These are phyloP conservation scores for Bimastos eiseni DNA, from an alignment of 2,888 invertebrate species.

Conservation along the genomic window DNA sequence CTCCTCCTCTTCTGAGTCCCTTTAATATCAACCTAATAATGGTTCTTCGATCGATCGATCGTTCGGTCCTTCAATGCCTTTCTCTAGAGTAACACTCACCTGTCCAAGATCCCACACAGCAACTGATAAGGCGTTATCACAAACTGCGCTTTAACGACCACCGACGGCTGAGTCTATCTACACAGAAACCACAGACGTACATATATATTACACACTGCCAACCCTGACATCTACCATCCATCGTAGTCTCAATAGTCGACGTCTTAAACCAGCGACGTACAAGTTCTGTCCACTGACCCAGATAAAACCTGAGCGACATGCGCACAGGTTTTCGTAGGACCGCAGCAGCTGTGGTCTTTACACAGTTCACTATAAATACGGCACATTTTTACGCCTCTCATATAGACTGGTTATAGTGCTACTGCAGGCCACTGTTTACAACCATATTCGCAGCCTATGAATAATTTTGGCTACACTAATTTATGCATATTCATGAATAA, in stretches of 20 bases:
- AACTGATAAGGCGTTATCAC: not conserved
- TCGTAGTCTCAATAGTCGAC: not conserved
- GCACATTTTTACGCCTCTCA: not conserved
- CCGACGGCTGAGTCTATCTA: no score
- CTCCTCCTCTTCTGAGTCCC: no score
- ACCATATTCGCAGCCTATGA: no score
- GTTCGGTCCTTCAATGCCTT: not conserved
- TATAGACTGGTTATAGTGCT: not conserved
- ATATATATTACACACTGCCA: not conserved
- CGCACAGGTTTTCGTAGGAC: not conserved
- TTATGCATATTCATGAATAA: not conserved
- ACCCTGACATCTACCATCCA: not conserved
- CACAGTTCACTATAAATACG: not conserved
- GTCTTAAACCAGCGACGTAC: not conserved
- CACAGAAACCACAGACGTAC: not conserved
- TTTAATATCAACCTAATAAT: not conserved
- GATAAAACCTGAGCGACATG: not conserved
- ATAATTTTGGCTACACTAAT: not conserved
- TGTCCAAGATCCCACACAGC: not conserved
- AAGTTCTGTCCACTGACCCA: not conserved
- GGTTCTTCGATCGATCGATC: not conserved
- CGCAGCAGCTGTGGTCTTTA: not conserved
- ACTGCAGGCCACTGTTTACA: not conserved
- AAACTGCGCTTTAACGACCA: not conserved
- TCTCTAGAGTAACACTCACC: not conserved